Percentiles rank a stretch among this genome's conserved stretches.
Evolutionary conservation across 1,140 invertebrate genomes (phyloP).

Genomic region (Leptinotarsa lineolata): DNA sequence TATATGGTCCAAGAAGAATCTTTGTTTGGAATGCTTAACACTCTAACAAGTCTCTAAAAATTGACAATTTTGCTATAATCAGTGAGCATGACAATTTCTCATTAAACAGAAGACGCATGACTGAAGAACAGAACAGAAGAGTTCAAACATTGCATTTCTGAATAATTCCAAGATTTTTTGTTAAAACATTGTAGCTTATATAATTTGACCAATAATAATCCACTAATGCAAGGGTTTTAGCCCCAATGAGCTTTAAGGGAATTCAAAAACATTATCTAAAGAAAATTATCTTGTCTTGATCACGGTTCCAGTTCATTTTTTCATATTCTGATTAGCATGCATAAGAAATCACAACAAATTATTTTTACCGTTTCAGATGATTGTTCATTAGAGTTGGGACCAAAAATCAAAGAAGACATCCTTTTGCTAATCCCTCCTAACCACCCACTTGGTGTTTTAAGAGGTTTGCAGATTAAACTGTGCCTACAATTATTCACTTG

Average conservation of each 20-base stretch:
- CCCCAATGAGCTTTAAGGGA: too few relatives aligned
- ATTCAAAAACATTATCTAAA: too few relatives aligned
- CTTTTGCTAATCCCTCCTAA: slow-evolving; percentile 83
- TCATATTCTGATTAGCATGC: too few relatives aligned
- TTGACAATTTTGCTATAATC: slow-evolving; percentile 22
- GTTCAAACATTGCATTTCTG: too few relatives aligned
- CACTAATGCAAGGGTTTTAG: too few relatives aligned
- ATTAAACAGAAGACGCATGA: too few relatives aligned
- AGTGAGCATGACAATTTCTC: not conserved
- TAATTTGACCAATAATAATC: too few relatives aligned
- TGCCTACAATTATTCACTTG: slow-evolving; percentile 65
- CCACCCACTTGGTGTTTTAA: slow-evolving; percentile 82
- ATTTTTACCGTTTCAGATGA: slow-evolving; percentile 73
- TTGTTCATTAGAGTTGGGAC: slow-evolving; percentile 71
- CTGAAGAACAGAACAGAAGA: too few relatives aligned
- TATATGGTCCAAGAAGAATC: slow-evolving; percentile 63
- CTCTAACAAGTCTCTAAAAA: slow-evolving; percentile 66
- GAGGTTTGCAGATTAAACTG: slow-evolving; percentile 68
- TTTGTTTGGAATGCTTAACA: slow-evolving; percentile 57
- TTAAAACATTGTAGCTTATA: too few relatives aligned
- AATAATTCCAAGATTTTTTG: too few relatives aligned
- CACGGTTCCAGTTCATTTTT: too few relatives aligned
- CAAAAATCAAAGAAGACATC: slow-evolving; percentile 88
- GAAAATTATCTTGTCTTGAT: too few relatives aligned
- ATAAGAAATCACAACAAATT: not conserved